Evolutionary conservation across 2,113 vertebrate species (phyloP), one percentile per base, ranked within the genome.

Genomic region (Monopterus albus): DNA sequence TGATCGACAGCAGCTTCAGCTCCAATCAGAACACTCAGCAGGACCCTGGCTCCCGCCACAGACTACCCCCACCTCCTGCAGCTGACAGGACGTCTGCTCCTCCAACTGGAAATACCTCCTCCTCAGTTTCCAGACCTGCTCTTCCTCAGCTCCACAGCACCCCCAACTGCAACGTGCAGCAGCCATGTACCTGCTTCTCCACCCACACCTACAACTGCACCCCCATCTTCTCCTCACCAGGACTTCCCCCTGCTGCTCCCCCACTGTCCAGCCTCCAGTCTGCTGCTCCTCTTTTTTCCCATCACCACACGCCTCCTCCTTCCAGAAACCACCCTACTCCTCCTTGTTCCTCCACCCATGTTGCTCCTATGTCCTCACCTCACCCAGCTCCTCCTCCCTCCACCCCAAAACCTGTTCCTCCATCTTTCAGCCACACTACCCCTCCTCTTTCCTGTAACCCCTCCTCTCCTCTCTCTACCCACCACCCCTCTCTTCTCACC

Each of bases 1-100:
- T 99, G 66, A 92, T 97, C 51, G 95, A 99, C 68, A n/a, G 57
- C 78, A 84, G 79, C 75, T 88, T 87, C 59, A 8, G 40, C n/a
- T 74, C 72, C 61, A 79, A 35, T 78, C 76, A 71, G 7, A 52
- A 3, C 9, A 2, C 0, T 8, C 0, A 68, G 31, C 86, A 79
- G 29, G 52, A 82, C 38, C 3, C 79, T 18, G 74, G 57, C 78
- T 83, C 93, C n/a, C 7, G 63, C 70, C 64, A 45, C 57, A 59
- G 14, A 42, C 60, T n/a, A 0, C 26, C 49, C 50, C 47, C 70
- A 5, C n/a, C 66, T 36, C 3, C 49, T 10, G 14, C 55, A 7
- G 5, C 46, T 17, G 55, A 63, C 38, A 72, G 43, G 53, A 80
- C 45, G 57, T 12, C 55, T 3, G 47, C 57, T 36, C 52, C 73